Evolutionary conservation across 2,888 invertebrate species (phyloP), one percentile per base, ranked within the genome.

Genomic region (Ophioninae sp.): DNA sequence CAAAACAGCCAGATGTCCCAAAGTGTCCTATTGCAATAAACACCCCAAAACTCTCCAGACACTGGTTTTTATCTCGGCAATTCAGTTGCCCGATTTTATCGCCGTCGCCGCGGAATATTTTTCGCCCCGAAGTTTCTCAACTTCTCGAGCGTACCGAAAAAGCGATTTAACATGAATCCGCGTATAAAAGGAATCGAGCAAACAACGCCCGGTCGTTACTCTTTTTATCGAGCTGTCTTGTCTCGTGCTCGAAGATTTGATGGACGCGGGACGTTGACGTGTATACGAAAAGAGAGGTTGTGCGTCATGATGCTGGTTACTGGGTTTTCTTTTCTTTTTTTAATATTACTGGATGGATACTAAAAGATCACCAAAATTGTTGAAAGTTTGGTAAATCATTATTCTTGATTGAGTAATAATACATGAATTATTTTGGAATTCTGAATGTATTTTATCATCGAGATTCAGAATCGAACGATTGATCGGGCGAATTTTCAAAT

Each of bases 1-100:
- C 30, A 3, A 30, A 30, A 30, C 30, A 30, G 30, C 30, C 30
- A 3, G 30, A 1, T 30, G 30, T 30, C 30, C 17, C 50, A 50
- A 50, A 50, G 17, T 13, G 50, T 50, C 50, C 3, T 50, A 13
- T 13, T 17, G 13, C 13, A 13, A 17, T 10, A 5, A 2, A 50
- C 0, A 50, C 0, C 50, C 6, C 50, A 17, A 20, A 59, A 59
- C 61, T 72, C 41, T 59, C 39, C 21, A 21, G 7, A 10, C 44
- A 17, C 8, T 8, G 17, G n/a, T 73, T 30, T 57, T 57, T 70
- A n/a, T 20, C 56, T 57, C 64, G 20, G 64, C 64, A 64, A 64
- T 74, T 56, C 64, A 61, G 20, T 74, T 50, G 50, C 44, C 44
- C 62, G 62, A 73, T 41, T 74, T 65, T 64, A 64, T 65, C 30